Base-by-base conservation (phyloP, 2,888 invertebrate genomes). In the Yponomeuta evonymella region DNA sequence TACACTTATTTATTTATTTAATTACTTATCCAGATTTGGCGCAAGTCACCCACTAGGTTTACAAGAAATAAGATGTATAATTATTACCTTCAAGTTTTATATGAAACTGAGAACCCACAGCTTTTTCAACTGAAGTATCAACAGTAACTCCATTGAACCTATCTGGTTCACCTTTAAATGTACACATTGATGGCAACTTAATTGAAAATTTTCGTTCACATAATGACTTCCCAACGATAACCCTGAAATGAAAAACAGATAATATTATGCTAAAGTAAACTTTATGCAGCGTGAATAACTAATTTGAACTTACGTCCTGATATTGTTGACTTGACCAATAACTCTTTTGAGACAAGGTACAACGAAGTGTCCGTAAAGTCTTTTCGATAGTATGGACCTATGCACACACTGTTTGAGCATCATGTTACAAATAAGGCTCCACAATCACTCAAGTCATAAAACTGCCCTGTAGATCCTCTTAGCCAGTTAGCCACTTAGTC, bases 91-190 rank as follows among this genome's bases (percentile, higher is more conserved):
- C 78, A 51, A 90, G 79, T 70, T 77, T 84, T 36, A 73, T 72
- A n/a, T 71, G 72, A 73, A 89, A 87, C 8, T 75, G 74, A 62
- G 76, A 72, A 30, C 74, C 75, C 62, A 79, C 77, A 75, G 76
- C 82, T 70, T 77, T 79, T 72, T 87, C 83, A 73, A 79, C 75
- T 12, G 72, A 71, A 8, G 83, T 77, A 74, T 88, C 85, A 29
- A 91, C 78, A 72, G 87, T 90, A 6, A 91, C 76, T 48, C 87
- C 88, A 77, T 88, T 83, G 73, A 82, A 89, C 72, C 80, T 82
- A 75, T 89, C 89, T 73, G 72, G 79, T 69, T 75, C 77, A 62
- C 87, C 88, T 68, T 71, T 76, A 76, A 89, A 87, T 51, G 76
- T 73, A 66, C 72, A 71, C 36, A 73, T 73, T 10, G 73, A 15